Percentiles rank a stretch among this genome's conserved stretches.
Evolutionary conservation across 2,797 vertebrate species (phyloP).

Genomic region (Pipistrellus kuhlii): DNA sequence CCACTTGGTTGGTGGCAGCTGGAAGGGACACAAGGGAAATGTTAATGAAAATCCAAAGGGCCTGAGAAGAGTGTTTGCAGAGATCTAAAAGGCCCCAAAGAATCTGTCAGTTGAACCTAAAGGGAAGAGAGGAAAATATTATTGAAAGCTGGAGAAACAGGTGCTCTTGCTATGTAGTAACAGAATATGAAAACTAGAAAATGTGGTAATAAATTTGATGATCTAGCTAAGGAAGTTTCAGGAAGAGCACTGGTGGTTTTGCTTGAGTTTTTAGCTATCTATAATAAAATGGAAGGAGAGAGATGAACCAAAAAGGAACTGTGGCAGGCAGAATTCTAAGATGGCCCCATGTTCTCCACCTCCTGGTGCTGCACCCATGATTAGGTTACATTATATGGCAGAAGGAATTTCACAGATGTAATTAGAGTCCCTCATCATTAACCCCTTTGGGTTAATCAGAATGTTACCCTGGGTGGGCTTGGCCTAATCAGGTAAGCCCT

Average conservation of each 20-base stretch:
- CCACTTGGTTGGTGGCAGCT: background rate
- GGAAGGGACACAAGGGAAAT: background rate
- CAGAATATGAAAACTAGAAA: background rate
- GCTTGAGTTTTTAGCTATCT: background rate
- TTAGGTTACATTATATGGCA: background rate
- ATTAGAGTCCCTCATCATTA: background rate
- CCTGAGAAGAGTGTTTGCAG: background rate
- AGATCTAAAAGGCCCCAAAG: background rate
- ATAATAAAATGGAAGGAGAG: background rate
- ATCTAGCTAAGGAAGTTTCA: background rate
- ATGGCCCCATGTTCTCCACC: background rate
- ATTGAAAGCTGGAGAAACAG: background rate
- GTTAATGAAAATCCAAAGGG: background rate
- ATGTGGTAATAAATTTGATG: background rate
- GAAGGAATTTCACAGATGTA: background rate
- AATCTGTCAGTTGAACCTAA: background rate
- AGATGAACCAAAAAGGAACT: background rate
- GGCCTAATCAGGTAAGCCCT: background rate
- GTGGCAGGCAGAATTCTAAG: background rate
- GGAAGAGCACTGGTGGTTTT: background rate
- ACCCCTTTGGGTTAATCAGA: slow-evolving; percentile 40
- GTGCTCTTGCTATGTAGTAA: background rate
- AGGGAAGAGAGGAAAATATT: slow-evolving; percentile 8
- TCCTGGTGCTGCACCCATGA: background rate
- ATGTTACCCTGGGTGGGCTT: background rate